A percentile compares a stretch with the other conserved stretches of the same genome.
Conservation (phyloP, 2,113 vertebrate species). For the Melospiza melodia region DNA sequence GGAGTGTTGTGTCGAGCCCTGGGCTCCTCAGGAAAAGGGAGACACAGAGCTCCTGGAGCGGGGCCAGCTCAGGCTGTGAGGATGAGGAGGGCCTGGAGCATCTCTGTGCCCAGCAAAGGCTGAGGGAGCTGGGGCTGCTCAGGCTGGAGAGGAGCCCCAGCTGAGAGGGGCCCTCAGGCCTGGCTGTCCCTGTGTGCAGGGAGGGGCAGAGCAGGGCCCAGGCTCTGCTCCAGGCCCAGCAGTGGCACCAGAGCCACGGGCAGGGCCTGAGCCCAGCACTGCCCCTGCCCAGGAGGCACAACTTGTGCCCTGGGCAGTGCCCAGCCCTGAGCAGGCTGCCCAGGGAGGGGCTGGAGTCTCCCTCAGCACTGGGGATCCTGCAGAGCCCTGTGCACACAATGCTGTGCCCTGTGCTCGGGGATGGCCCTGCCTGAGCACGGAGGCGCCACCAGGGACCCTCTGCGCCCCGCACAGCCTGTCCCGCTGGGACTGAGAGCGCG, state of each 20-base stretch:
- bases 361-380: no score
- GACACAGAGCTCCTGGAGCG: accelerated
- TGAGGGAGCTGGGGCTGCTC: background rate
- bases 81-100: background rate
- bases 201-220: background rate
- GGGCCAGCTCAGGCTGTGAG: background rate
- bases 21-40: background rate
- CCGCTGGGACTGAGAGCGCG: accelerated
- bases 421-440: no score
- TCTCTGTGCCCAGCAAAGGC: background rate
- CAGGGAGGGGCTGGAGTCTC: no score
- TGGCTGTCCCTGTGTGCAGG: background rate
- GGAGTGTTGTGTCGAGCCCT: background rate
- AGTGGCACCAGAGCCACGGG: background rate
- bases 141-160: background rate
- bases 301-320: no score
- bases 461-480: no score
- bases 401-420: no score
- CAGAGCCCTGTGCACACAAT: no score
- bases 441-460: no score
- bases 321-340: no score
- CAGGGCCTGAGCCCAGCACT: background rate
- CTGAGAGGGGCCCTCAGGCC: background rate
- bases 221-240: background rate
- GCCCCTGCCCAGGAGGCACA: no score